phyloP scores from a whole-genome alignment of 2,888 invertebrate species.

The Aromia moschata region DNA sequence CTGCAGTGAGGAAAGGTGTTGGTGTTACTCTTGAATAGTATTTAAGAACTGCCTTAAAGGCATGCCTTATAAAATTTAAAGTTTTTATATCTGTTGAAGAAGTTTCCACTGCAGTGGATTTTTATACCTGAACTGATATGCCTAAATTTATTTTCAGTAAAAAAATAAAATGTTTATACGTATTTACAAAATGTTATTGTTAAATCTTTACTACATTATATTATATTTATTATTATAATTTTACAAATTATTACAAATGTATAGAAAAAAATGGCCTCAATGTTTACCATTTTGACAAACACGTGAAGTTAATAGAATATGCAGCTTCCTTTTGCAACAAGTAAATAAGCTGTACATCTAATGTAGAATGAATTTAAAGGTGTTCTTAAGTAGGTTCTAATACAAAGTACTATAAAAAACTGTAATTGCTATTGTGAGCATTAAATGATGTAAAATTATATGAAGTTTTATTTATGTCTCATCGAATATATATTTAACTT shows the following conservation, averaged over 20 bases:
- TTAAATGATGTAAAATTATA: slow-evolving; percentile 55
- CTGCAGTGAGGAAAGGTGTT: slow-evolving; percentile 48
- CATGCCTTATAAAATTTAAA: slow-evolving; percentile 58
- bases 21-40: slow-evolving; percentile 42
- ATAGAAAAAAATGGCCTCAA: slow-evolving; percentile 46
- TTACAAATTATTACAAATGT: slow-evolving; percentile 43
- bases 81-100: slow-evolving; percentile 56
- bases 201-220: slow-evolving; percentile 51
- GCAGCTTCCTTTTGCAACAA: slow-evolving; percentile 46
- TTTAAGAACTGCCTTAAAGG: slow-evolving; percentile 57
- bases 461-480: slow-evolving; percentile 20
- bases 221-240: slow-evolving; percentile 48
- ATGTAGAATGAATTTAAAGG: slow-evolving; percentile 34
- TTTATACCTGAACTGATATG: slow-evolving; percentile 43
- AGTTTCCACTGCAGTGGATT: slow-evolving; percentile 45
- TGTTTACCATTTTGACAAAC: slow-evolving; percentile 41
- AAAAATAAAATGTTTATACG: slow-evolving; percentile 47
- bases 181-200: slow-evolving; percentile 57
- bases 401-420: slow-evolving; percentile 46
- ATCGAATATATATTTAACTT: too few relatives aligned
- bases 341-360: slow-evolving; percentile 41
- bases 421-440: slow-evolving; percentile 63
- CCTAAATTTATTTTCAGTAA: slow-evolving; percentile 47
- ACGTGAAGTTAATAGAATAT: slow-evolving; percentile 39
- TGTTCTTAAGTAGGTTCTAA: slow-evolving; percentile 39